Conservation (phyloP, 2,797 vertebrate genomes). For the Spinibarbus caldwelli region DNA sequence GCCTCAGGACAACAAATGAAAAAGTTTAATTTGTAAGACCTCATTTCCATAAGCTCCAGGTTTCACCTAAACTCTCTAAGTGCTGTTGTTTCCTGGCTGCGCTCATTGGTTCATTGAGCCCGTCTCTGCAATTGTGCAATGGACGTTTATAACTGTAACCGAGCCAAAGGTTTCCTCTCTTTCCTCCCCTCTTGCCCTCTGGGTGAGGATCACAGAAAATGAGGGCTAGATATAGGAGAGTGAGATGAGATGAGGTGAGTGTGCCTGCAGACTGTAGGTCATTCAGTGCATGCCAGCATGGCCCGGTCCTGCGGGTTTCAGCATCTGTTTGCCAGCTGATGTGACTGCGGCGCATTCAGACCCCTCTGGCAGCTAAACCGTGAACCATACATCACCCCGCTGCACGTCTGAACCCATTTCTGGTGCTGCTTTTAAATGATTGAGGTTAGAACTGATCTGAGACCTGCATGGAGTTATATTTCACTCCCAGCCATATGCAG, state of each 20-base stretch:
- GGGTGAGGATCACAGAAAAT: conserved; percentile 20
- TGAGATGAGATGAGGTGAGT: conserved; percentile 18
- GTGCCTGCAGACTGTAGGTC: conserved; percentile 72
- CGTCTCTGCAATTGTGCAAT: not conserved
- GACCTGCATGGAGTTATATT: not conserved
- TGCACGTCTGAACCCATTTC: conserved; percentile 27
- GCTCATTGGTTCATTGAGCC: not conserved
- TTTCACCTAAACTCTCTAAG: not conserved
- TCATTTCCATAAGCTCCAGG: conserved; percentile 1
- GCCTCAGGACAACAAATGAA: conserved; percentile 35
- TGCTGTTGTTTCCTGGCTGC: not conserved
- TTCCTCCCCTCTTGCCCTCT: conserved; percentile 12
- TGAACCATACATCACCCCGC: conserved; percentile 28
- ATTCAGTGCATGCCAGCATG: conserved; percentile 70
- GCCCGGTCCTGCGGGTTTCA: conserved; percentile 66
- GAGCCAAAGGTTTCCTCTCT: not conserved
- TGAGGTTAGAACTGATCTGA: not conserved
- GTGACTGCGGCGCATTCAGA: conserved; percentile 68
- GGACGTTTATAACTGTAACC: conserved; percentile 10
- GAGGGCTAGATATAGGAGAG: conserved; percentile 3
- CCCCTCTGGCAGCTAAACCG: conserved; percentile 20
- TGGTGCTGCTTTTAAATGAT: not conserved
- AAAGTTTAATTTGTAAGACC: conserved; percentile 31
- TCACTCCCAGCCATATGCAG: not conserved
- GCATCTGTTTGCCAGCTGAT: conserved; percentile 65